Conservation (phyloP, 2,888 invertebrate species). For the Drosophila mimica region DNA sequence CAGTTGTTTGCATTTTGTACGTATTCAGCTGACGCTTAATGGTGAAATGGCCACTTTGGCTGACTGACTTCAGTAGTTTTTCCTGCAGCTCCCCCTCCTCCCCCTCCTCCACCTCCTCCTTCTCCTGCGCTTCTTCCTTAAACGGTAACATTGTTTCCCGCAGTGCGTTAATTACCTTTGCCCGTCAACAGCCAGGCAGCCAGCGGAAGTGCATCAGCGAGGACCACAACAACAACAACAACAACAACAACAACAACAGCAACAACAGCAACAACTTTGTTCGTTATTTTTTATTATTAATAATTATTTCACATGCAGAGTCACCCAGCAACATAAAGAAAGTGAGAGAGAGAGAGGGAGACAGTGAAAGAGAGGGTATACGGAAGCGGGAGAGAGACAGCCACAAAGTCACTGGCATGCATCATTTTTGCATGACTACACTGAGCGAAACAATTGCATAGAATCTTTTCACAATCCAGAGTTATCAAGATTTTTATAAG, state of each 20-base stretch:
- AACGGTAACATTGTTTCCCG: slow-evolving; percentile 36
- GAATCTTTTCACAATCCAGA: not conserved
- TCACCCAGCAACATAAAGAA: slow-evolving; percentile 18
- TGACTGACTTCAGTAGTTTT: slow-evolving; percentile 23
- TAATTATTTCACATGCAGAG: slow-evolving; percentile 72
- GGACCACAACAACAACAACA: slow-evolving; percentile 34
- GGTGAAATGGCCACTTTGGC: slow-evolving; percentile 43
- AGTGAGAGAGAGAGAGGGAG: slow-evolving; percentile 10
- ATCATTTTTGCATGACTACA: slow-evolving; percentile 52
- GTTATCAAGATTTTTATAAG: fast-evolving
- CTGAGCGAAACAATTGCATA: not conserved
- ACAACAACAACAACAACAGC: slow-evolving; percentile 19
- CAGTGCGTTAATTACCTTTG: slow-evolving; percentile 71
- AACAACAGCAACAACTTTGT: slow-evolving; percentile 45
- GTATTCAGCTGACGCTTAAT: not conserved
- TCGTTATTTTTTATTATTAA: slow-evolving; percentile 75
- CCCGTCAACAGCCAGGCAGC: slow-evolving; percentile 31
- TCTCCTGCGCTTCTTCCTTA: not conserved
- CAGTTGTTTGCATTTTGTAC: slow-evolving; percentile 1
- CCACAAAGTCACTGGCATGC: slow-evolving; percentile 20
- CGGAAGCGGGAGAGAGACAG: slow-evolving; percentile 16
- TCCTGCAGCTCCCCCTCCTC: no score
- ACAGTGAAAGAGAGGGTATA: slow-evolving; percentile 9
- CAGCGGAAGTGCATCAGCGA: slow-evolving; percentile 58
- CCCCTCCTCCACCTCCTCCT: not conserved